phyloP scores from a whole-genome alignment of 1,140 invertebrate genomes.

The Dendroctonus ponderosae region DNA sequence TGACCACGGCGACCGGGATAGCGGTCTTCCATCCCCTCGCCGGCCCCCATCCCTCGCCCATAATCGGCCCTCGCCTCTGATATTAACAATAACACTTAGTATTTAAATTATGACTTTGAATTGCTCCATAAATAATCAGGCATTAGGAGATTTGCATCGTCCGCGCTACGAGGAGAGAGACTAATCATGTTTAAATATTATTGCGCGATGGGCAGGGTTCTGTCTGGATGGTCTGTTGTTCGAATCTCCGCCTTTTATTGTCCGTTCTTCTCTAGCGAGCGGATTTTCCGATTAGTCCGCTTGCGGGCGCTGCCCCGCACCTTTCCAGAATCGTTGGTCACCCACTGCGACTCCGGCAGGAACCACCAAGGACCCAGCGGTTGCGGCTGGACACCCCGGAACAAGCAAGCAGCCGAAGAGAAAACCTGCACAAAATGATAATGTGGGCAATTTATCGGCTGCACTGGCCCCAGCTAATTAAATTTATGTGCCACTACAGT shows the following conservation, averaged over 20 bases:
- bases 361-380: too few relatives aligned
- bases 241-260: conserved; percentile 35
- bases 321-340: too few relatives aligned
- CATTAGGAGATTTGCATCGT: conserved; percentile 51
- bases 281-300: conserved; percentile 17
- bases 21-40: conserved; percentile 44
- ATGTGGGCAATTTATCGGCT: conserved; percentile 2
- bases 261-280: conserved; percentile 29
- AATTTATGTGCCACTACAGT: conserved; percentile 23
- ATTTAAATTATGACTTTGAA: conserved; percentile 53
- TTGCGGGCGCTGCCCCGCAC: too few relatives aligned
- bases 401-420: too few relatives aligned
- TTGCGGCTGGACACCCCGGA: too few relatives aligned
- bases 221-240: conserved; percentile 35
- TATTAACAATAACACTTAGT: conserved; percentile 54
- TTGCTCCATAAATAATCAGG: conserved; percentile 52
- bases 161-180: conserved; percentile 39
- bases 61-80: conserved; percentile 49
- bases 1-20: conserved; percentile 51
- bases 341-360: too few relatives aligned
- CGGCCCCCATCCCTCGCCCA: conserved; percentile 29
- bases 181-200: conserved; percentile 51
- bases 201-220: conserved; percentile 39
- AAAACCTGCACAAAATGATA: neutral
- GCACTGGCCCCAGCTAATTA: conserved; percentile 5